Evolutionary conservation across 2,113 vertebrate species (phyloP), one percentile per base, ranked within the genome.

Genomic region (Xenopus laevis): DNA sequence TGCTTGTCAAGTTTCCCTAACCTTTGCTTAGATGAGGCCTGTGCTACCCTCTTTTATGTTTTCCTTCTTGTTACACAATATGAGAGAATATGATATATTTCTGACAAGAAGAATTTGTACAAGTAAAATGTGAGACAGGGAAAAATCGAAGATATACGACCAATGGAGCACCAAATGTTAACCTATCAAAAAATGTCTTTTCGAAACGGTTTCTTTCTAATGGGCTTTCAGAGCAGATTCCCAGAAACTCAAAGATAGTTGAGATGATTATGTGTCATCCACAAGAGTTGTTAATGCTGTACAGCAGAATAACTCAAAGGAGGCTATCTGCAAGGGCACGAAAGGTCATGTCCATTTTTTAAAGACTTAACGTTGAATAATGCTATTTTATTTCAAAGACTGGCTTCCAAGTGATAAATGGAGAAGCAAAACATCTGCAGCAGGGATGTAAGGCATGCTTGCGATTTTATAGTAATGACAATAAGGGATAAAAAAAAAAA

Each of bases 251-350:
- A 64, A 13, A 74, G 72, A 67, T 74, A 74, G 59, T 74, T 67
- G 52, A 59, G 72, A 53, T 74, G 72, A 74, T 74, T 74, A 65
- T 72, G 63, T 74, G 72, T 74, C 72, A 74, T 66, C 33, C 53
- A 60, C 64, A 67, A 67, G 72, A 66, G 72, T 66, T 50, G 72
- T 74, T 67, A 73, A 74, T 67, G 72, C 21, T 59, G 64, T 50
- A 74, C 10, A 67, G 72, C 16, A 60, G 55, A 74, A 65, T 47
- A 67, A 74, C 55, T 60, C 47, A 50, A 74, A 50, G 55, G 67
- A 74, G 63, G 72, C 65, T 74, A 74, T 74, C 72, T 60, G 64
- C 72, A 67, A 74, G 64, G 72, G 67, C 52, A 74, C n/a, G 18
- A 74, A 74, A 74, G 72, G 63, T 50, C 64, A 67, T 67, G 72